Evolutionary conservation across 1,140 invertebrate genomes (phyloP).

Genomic region (Megathymus violae): DNA sequence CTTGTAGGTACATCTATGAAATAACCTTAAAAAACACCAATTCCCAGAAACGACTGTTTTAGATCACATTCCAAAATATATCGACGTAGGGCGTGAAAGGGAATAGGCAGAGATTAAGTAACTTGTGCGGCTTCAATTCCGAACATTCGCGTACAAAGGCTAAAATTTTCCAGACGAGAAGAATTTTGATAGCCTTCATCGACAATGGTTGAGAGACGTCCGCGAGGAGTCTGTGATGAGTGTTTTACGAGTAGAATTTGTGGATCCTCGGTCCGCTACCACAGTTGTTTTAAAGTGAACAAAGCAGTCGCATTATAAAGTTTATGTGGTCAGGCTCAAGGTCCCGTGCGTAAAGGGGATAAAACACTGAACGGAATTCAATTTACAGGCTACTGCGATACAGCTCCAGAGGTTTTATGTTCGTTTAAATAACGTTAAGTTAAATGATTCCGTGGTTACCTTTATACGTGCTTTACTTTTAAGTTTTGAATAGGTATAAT

Average conservation of each 20-base stretch:
- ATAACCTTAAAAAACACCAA: too few relatives aligned
- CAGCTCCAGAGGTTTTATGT: constrained; percentile 19
- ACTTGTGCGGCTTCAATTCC: constrained; percentile 53
- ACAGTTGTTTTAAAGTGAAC: constrained; percentile 64
- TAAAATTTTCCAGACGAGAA: constrained; percentile 53
- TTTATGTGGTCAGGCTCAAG: constrained; percentile 54
- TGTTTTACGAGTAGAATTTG: constrained; percentile 65
- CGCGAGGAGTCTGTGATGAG: constrained; percentile 53
- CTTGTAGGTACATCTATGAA: too few relatives aligned
- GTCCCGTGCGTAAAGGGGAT: constrained; percentile 47
- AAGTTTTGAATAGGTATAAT: too few relatives aligned
- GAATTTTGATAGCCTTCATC: constrained; percentile 56
- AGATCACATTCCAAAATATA: constrained; percentile 54
- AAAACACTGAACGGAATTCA: constrained; percentile 53
- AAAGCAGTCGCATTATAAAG: constrained; percentile 57
- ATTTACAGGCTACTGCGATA: constrained; percentile 47
- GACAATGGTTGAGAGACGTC: constrained; percentile 58
- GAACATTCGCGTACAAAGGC: constrained; percentile 50
- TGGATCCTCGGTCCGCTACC: constrained; percentile 51
- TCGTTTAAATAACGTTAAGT: constrained; percentile 20
- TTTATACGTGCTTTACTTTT: too few relatives aligned
- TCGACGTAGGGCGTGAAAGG: constrained; percentile 54
- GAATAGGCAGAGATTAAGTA: constrained; percentile 58
- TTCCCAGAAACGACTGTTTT: constrained; percentile 3
- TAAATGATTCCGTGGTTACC: too few relatives aligned